Percentiles rank a stretch among this genome's conserved stretches.
Conservation (phyloP, 2,797 vertebrate genomes). For the Mormyrops attenuatus region DNA sequence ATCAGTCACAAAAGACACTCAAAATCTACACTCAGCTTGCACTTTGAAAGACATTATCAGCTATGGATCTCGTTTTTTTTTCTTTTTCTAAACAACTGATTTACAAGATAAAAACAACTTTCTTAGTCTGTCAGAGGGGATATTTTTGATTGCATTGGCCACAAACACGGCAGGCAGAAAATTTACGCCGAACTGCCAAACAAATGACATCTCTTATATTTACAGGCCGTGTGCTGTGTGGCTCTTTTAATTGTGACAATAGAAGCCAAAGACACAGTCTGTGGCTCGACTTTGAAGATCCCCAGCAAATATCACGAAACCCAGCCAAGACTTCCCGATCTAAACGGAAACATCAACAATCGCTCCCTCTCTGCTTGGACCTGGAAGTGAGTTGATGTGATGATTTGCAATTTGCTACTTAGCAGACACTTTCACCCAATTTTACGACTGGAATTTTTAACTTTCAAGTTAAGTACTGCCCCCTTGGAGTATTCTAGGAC, state of each 20-base stretch:
- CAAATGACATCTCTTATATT: background rate
- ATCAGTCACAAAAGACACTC: background rate
- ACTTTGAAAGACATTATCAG: background rate
- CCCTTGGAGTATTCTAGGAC: background rate
- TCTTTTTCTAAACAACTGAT: background rate
- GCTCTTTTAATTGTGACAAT: constrained; percentile 29
- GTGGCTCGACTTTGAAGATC: constrained; percentile 25
- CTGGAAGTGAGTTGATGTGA: constrained; percentile 52
- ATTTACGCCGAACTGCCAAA: background rate
- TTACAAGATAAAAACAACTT: background rate
- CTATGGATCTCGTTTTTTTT: background rate
- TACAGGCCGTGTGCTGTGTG: constrained; percentile 41
- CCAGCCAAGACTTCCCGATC: background rate
- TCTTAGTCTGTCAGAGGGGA: background rate
- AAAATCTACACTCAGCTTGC: background rate
- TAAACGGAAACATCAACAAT: constrained; percentile 47
- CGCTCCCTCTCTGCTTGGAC: constrained; percentile 59
- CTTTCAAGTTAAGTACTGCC: background rate
- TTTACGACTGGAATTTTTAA: background rate
- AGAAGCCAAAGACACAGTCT: constrained; percentile 3
- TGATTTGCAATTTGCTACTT: background rate
- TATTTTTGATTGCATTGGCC: background rate
- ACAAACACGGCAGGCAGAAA: background rate
- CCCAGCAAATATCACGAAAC: constrained; percentile 10
- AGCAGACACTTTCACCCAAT: background rate